A percentile compares a stretch with the other conserved stretches of the same genome.
Conservation (phyloP, 2,888 invertebrate species). For the Trissolcus brochymenae region DNA sequence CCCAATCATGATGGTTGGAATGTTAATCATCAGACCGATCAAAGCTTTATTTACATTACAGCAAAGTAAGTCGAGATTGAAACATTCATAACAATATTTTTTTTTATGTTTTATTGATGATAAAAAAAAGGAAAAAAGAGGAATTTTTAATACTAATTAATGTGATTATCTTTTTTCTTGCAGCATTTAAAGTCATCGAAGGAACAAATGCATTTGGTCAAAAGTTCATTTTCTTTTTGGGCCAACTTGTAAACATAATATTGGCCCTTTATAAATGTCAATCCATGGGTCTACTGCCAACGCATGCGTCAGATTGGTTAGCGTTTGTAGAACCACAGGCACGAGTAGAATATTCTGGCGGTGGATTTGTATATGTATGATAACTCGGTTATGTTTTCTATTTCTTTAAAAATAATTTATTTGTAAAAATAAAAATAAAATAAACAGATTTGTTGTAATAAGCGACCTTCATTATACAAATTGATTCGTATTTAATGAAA, state of each 20-base stretch:
- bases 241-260: conserved; percentile 93
- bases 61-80: conserved; percentile 77
- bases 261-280: conserved; percentile 98
- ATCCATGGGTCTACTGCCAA: conserved; percentile 97
- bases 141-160: neutral
- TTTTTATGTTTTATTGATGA: neutral
- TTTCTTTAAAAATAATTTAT: conserved; percentile 13
- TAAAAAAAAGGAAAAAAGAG: neutral
- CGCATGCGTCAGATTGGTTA: conserved; percentile 98
- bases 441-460: conserved; percentile 20
- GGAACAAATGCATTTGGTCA: conserved; percentile 93
- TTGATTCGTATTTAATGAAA: conserved; percentile 2
- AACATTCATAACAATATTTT: no score
- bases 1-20: conserved; percentile 99
- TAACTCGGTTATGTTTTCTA: conserved; percentile 8
- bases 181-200: conserved; percentile 94
- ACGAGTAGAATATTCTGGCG: conserved; percentile 90
- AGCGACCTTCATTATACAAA: neutral
- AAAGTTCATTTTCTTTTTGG: conserved; percentile 94
- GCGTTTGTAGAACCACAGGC: conserved; percentile 96
- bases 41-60: conserved; percentile 95
- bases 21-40: conserved; percentile 97
- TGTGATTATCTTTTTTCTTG: conserved; percentile 50
- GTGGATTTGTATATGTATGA: conserved; percentile 79
- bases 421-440: conserved; percentile 1